Evolutionary conservation across 2,888 invertebrate species (phyloP), one percentile per base, ranked within the genome.

Genomic region (Heliconius hortense): DNA sequence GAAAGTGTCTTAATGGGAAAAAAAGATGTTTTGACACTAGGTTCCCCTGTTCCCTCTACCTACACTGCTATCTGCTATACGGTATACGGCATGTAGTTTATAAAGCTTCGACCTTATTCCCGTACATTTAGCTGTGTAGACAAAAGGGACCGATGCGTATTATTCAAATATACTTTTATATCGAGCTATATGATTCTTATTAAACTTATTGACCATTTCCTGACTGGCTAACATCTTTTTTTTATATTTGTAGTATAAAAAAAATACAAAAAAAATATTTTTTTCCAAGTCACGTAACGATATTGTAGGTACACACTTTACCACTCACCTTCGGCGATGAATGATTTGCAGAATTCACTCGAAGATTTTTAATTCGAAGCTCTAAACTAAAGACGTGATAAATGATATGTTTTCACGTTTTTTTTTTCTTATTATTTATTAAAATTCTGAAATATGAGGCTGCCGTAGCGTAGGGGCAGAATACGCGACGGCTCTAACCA

Each of bases 241-340:
- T 2, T n/a, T 24, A 24, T 35, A 24, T 66, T 5, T 66, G 11
- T 64, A n/a, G 18, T 8, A 35, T 1, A 35, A 35, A 35, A 35
- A 10, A 35, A 35, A 35, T 35, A 35, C 8, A 8, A 8, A 31
- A 31, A 31, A 31, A 31, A 31, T 1, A 31, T 18, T 13, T 70
- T 62, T 66, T 74, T 68, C 53, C 76, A 43, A 76, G 76, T 76
- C 76, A 76, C 74, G 76, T 68, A 74, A 76, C 62, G 60, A 72
- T 72, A 76, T 76, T 60, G 73, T 63, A 66, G 73, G 64, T 75
- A 68, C 74, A 76, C 62, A 62, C 60, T 76, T 73, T 74, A 24
- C 74, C 67, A 76, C 71, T 76, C 76, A 74, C 71, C 74, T 72
- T 72, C 74, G 71, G 62, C 70, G 76, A 76, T 76, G 73, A 76